These are phyloP conservation scores for Saturnia pavonia DNA, from an alignment of 2,888 invertebrate genomes.

Conservation along the genomic window DNA sequence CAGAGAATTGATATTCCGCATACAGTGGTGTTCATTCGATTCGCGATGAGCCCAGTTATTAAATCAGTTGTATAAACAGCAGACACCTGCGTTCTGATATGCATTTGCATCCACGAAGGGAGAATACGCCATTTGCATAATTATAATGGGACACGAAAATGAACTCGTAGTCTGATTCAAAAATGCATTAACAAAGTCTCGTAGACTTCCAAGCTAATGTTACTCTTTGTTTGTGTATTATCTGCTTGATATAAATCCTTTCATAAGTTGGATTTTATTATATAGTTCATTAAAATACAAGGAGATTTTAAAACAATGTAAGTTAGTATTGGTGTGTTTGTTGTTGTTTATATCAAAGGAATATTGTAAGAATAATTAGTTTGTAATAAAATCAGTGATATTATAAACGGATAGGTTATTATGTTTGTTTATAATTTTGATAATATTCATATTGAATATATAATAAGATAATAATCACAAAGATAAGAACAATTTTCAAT, in stretches of 20 bases:
- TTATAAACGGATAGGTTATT: too few species aligned
- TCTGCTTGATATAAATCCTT: neutral
- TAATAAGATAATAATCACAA: too few species aligned
- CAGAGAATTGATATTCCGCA: slow-evolving; percentile 69
- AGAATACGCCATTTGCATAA: slow-evolving; percentile 53
- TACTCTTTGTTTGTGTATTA: neutral
- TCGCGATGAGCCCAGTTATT: slow-evolving; percentile 72
- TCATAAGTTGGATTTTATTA: neutral
- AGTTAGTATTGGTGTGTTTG: neutral
- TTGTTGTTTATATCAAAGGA: too few species aligned
- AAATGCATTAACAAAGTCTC: slow-evolving; percentile 34
- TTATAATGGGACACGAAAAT: slow-evolving; percentile 47
- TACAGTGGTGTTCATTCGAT: slow-evolving; percentile 61
- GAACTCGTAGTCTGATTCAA: slow-evolving; percentile 40
- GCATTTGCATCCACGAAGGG: slow-evolving; percentile 49
- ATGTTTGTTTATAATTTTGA: neutral
- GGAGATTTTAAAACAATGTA: neutral
- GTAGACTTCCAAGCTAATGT: neutral
- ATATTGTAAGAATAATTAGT: too few species aligned
- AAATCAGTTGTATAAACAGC: slow-evolving; percentile 75
- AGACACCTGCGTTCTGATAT: slow-evolving; percentile 60
- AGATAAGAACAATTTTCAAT: too few species aligned
- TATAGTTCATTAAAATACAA: neutral
- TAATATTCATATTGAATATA: neutral
- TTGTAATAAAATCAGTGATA: too few species aligned